Evolutionary conservation across 2,113 vertebrate genomes (phyloP), one percentile per base, ranked within the genome.

Genomic region (Elaphurus davidianus): DNA sequence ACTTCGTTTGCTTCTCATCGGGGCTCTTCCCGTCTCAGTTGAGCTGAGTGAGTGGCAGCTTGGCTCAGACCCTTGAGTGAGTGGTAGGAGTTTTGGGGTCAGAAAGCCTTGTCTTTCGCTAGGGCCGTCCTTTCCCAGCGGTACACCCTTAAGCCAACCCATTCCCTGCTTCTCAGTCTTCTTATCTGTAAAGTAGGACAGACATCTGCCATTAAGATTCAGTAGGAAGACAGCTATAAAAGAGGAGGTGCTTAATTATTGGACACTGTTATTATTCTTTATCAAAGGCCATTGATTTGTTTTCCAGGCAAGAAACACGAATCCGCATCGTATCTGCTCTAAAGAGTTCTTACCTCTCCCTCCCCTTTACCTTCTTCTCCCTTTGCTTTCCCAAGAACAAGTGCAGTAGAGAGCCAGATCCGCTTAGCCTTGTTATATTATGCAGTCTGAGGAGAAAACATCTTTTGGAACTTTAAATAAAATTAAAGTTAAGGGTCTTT

Each of bases 401-500:
- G 93, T 95, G 45, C 10, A 23, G 13, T 25, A 95, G 28, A 55
- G 92, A 92, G 19, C 36, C 33, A 40, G 52, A 52, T 45, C 28
- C 17, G 7, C 23, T 95, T 52, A 60, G 27, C 76, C 23, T 62
- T 45, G 23, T 62, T 36, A 30, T 52, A n/a, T 71, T 52, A 64
- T 45, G 74, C 57, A 90, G 14, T 71, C 28, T 87, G 79, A 89
- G 47, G 90, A 67, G 54, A 36, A 88, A 47, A 82, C 86, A 76
- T 84, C 27, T 33, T 52, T 94, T 55, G 59, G 25, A 81, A 96
- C 33, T 94, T 94, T 55, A 74, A 76, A 85, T 62, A 62, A 86
- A 92, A 90, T 94, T 78, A 57, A 95, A 94, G 47, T 62, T 81
- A 87, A 89, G 67, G 25, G 43, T 88, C 54, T 85, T 83, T 93